Conservation (phyloP, 2,797 vertebrate genomes). For the Anguilla megastoma region DNA sequence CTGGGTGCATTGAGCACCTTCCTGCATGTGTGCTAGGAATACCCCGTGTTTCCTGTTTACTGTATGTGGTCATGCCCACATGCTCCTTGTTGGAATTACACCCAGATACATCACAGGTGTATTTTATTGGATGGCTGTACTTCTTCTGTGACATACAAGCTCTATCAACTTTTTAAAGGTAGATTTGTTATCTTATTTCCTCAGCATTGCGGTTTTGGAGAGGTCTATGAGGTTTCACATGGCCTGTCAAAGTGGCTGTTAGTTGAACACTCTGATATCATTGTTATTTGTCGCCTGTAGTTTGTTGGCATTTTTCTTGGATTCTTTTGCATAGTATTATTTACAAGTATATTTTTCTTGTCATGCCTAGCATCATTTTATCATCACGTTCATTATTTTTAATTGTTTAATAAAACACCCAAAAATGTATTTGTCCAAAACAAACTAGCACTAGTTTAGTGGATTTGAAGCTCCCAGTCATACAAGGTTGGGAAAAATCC, state of each 20-base stretch:
- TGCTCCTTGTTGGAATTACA: neutral
- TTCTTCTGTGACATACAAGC: neutral
- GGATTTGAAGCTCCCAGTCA: neutral
- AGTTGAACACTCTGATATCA: neutral
- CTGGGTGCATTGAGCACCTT: too few relatives aligned
- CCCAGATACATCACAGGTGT: neutral
- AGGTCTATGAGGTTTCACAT: too few relatives aligned
- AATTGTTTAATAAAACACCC: neutral
- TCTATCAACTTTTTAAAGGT: too few relatives aligned
- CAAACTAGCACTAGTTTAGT: neutral
- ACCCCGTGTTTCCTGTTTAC: neutral
- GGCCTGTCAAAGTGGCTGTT: too few relatives aligned
- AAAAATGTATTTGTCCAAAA: neutral
- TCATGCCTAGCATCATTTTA: neutral
- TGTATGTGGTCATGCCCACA: neutral
- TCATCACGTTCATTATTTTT: neutral
- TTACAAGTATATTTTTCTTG: neutral
- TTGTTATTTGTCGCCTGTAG: neutral
- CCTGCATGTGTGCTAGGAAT: neutral
- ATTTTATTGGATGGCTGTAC: neutral
- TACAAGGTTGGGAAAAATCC: neutral
- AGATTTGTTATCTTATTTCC: too few relatives aligned
- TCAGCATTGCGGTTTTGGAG: too few relatives aligned
- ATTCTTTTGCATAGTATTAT: neutral
- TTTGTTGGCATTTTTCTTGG: neutral